Conservation (phyloP, 2,113 vertebrate species). For the Lagenorhynchus albirostris region DNA sequence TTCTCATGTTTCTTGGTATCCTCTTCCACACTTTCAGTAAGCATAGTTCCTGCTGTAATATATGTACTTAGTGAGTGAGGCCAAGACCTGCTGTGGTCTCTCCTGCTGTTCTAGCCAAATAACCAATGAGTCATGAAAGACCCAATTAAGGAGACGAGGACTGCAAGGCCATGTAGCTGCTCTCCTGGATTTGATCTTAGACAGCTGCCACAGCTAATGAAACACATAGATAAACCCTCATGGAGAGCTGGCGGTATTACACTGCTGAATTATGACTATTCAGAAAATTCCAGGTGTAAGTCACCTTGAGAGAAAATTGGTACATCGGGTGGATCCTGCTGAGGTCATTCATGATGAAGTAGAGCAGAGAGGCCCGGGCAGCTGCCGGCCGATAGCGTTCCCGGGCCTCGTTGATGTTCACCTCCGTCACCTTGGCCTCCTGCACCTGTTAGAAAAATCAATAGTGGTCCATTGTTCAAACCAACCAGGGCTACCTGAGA, state of each 20-base stretch:
- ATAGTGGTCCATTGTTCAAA: background rate
- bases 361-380: conserved; percentile 90
- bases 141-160: background rate
- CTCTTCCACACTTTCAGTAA: background rate
- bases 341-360: conserved; percentile 95
- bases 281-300: background rate
- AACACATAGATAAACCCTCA: background rate
- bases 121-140: background rate
- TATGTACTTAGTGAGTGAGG: background rate
- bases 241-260: rapidly evolving
- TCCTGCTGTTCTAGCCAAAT: background rate
- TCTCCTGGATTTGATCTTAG: background rate
- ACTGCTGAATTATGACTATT: background rate
- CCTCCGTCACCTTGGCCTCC: conserved; percentile 91
- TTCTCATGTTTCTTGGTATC: background rate
- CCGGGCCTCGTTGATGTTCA: conserved; percentile 92
- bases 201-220: background rate
- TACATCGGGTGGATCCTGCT: conserved; percentile 96
- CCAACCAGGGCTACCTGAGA: background rate
- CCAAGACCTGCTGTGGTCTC: background rate
- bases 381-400: conserved; percentile 93
- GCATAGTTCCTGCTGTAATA: background rate
- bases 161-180: background rate
- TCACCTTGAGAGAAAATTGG: conserved; percentile 94
- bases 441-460: conserved; percentile 87